A percentile compares a stretch with the other conserved stretches of the same genome.
Conservation (phyloP, 1,140 invertebrate species). For the Panagrolaimus sp. region DNA sequence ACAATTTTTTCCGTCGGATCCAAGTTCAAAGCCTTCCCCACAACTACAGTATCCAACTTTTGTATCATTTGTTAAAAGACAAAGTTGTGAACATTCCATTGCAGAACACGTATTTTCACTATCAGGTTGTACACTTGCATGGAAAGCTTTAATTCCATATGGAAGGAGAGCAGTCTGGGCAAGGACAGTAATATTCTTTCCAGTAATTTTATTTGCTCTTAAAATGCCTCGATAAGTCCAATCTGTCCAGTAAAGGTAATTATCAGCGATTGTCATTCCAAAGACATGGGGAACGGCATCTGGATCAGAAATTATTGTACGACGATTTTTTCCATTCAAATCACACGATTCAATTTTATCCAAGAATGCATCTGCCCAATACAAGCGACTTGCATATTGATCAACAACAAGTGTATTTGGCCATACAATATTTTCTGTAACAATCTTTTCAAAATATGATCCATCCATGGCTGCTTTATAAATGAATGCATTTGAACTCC, state of each 20-base stretch:
- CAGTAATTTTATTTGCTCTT: slow-evolving; percentile 80
- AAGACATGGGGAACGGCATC: slow-evolving; percentile 85
- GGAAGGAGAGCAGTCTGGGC: slow-evolving; percentile 87
- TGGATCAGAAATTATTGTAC: slow-evolving; percentile 66
- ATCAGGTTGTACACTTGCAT: slow-evolving; percentile 40
- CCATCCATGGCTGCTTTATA: slow-evolving; percentile 97
- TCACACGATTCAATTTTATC: slow-evolving; percentile 82
- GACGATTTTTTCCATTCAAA: slow-evolving; percentile 76
- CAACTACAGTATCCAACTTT: slow-evolving; percentile 70
- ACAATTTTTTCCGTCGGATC: slow-evolving; percentile 76
- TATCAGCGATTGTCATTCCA: slow-evolving; percentile 77
- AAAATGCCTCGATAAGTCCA: slow-evolving; percentile 79
- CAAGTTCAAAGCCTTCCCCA: slow-evolving; percentile 83
- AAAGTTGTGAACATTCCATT: slow-evolving; percentile 93
- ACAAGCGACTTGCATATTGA: slow-evolving; percentile 83
- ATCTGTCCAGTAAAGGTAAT: slow-evolving; percentile 92
- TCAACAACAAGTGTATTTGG: slow-evolving; percentile 94
- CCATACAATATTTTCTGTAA: slow-evolving; percentile 91
- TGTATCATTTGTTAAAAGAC: slow-evolving; percentile 75
- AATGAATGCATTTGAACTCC: slow-evolving; percentile 77
- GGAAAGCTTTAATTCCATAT: slow-evolving; percentile 76
- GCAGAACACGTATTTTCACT: slow-evolving; percentile 90
- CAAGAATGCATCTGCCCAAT: slow-evolving; percentile 95
- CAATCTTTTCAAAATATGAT: slow-evolving; percentile 64
- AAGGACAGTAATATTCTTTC: slow-evolving; percentile 69